Percentiles rank a stretch among this genome's conserved stretches.
phyloP scores from a whole-genome alignment of 2,888 invertebrate genomes.

The Desoria tigrina region DNA sequence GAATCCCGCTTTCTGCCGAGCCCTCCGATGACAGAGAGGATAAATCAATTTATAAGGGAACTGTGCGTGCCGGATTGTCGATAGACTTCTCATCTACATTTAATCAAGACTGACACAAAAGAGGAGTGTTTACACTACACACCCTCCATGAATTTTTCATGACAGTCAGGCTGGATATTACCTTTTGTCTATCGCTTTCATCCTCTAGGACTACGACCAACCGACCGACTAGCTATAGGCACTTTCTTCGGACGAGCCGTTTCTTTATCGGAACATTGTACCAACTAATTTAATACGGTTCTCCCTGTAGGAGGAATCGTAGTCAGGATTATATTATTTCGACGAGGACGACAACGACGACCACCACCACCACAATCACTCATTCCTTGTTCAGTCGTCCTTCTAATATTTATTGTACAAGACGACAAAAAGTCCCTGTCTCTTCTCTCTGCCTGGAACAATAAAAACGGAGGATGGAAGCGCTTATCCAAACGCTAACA shows the following conservation, averaged over 20 bases:
- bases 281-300: no score
- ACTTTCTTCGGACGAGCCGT: background rate
- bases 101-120: constrained; percentile 54
- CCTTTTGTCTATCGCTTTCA: constrained; percentile 8
- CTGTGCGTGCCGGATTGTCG: constrained; percentile 50
- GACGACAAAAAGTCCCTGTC: background rate
- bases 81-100: constrained; percentile 53
- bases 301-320: no score
- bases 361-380: no score
- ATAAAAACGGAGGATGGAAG: background rate
- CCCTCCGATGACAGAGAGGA: constrained; percentile 33
- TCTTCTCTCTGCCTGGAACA: background rate
- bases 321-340: no score
- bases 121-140: constrained; percentile 54
- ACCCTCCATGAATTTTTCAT: constrained; percentile 54
- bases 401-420: constrained; percentile 2
- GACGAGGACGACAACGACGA: no score
- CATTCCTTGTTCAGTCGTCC: background rate
- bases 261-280: no score
- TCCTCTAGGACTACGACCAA: background rate
- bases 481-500: background rate
- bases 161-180: constrained; percentile 34
- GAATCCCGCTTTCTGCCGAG: no score
- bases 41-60: constrained; percentile 52
- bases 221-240: background rate